These are phyloP conservation scores for Microvelia longipes DNA, from an alignment of 1,140 invertebrate species.

Conservation along the genomic window DNA sequence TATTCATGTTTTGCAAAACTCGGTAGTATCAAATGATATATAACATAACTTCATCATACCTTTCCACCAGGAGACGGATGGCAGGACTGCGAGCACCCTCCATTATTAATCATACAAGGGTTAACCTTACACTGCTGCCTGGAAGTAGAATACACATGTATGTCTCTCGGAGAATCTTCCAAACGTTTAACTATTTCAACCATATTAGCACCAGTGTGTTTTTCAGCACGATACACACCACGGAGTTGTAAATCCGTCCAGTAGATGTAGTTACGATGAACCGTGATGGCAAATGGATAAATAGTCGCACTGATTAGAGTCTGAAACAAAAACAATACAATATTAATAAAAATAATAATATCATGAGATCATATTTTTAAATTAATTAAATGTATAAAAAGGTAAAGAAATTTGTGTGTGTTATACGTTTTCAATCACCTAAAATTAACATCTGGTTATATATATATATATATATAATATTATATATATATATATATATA, in stretches of 20 bases:
- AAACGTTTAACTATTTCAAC: constrained; percentile 82
- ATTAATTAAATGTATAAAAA: no score
- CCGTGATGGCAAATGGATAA: constrained; percentile 90
- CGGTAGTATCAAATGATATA: no score
- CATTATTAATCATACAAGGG: constrained; percentile 82
- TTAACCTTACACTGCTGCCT: constrained; percentile 69
- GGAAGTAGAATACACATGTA: constrained; percentile 69
- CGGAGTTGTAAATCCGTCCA: constrained; percentile 92
- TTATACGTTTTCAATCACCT: no score
- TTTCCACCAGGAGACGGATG: constrained; percentile 71
- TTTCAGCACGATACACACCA: constrained; percentile 90
- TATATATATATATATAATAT: no score
- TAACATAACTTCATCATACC: no score
- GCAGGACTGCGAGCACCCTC: constrained; percentile 89
- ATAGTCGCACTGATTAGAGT: constrained; percentile 76
- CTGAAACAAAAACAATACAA: constrained; percentile 29
- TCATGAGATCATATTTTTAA: no score
- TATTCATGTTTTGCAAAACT: no score
- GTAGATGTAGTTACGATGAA: constrained; percentile 83
- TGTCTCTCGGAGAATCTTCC: constrained; percentile 78
- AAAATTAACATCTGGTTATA: no score
- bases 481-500: no score
- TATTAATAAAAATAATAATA: no score
- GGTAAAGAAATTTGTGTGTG: no score
- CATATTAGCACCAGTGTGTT: constrained; percentile 89